Percentiles rank a stretch among this genome's conserved stretches.
Evolutionary conservation across 2,888 invertebrate species (phyloP).

Genomic region (Yponomeuta evonymella): DNA sequence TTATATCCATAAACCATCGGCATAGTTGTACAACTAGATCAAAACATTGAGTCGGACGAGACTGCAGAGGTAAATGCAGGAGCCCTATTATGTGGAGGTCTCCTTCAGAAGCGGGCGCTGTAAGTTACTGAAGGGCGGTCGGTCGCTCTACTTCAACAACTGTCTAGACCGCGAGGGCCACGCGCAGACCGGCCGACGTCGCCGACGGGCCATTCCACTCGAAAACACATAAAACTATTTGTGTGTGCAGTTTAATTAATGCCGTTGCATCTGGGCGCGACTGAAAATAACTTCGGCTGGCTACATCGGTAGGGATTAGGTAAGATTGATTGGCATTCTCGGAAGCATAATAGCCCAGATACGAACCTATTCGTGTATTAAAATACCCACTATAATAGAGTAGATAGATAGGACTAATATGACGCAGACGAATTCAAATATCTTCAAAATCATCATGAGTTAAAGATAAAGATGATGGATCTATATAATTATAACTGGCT

Average conservation of each 20-base stretch:
- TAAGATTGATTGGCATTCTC: not conserved
- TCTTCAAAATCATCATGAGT: not conserved
- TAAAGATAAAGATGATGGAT: not conserved
- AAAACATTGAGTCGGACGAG: not conserved
- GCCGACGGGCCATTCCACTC: conserved; percentile 34
- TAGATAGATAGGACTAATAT: not conserved
- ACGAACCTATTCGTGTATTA: not conserved
- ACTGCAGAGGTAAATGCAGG: not conserved
- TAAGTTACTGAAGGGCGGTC: conserved; percentile 1
- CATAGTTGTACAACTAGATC: too few relatives aligned
- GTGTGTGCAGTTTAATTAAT: not conserved
- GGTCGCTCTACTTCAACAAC: not conserved
- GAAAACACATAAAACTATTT: conserved; percentile 3
- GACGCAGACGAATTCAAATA: not conserved
- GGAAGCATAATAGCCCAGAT: not conserved
- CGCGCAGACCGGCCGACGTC: conserved; percentile 56
- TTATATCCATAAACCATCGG: too few relatives aligned
- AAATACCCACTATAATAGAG: not conserved
- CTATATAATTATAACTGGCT: not conserved
- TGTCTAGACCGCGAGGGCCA: conserved; percentile 14
- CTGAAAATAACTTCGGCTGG: not conserved
- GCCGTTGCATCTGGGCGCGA: not conserved
- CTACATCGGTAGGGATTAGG: not conserved
- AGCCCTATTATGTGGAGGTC: not conserved
- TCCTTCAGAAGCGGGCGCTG: not conserved